A percentile compares a stretch with the other conserved stretches of the same genome.
Conservation (phyloP, 2,888 invertebrate species). For the Conus canariensis region DNA sequence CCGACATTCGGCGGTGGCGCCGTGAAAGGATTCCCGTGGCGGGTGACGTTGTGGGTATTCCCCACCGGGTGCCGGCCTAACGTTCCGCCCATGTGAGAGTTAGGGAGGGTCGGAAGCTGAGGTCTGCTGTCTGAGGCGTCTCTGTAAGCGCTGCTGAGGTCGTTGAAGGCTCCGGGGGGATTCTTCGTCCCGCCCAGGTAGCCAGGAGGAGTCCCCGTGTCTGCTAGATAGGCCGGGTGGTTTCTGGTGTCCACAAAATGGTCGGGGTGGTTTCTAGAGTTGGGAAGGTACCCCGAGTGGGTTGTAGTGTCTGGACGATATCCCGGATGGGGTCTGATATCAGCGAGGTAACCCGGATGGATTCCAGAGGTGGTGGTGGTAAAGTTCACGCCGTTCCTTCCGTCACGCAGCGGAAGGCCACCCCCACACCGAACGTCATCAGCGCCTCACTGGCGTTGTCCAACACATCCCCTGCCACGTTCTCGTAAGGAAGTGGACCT, state of each 20-base stretch:
- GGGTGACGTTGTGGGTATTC: neutral
- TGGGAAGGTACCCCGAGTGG: neutral
- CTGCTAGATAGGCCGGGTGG: neutral
- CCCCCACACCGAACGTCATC: neutral
- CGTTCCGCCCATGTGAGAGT: neutral
- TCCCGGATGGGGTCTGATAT: neutral
- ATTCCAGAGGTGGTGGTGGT: neutral
- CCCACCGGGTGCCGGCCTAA: neutral
- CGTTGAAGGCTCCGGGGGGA: neutral
- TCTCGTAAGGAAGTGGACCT: neutral
- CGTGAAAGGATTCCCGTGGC: neutral
- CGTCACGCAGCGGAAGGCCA: too few species aligned
- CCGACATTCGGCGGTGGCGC: too few species aligned
- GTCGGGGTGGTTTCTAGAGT: neutral
- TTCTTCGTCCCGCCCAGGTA: neutral
- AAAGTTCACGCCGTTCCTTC: neutral
- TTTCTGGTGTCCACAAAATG: neutral
- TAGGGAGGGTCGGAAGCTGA: neutral
- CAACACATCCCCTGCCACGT: neutral
- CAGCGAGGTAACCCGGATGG: neutral
- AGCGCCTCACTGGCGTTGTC: neutral
- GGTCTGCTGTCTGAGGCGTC: neutral
- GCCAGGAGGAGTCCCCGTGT: neutral
- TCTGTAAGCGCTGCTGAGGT: neutral
- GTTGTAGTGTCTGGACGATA: neutral